phyloP scores from a whole-genome alignment of 1,140 invertebrate genomes.

The Drosophila pectinifera region DNA sequence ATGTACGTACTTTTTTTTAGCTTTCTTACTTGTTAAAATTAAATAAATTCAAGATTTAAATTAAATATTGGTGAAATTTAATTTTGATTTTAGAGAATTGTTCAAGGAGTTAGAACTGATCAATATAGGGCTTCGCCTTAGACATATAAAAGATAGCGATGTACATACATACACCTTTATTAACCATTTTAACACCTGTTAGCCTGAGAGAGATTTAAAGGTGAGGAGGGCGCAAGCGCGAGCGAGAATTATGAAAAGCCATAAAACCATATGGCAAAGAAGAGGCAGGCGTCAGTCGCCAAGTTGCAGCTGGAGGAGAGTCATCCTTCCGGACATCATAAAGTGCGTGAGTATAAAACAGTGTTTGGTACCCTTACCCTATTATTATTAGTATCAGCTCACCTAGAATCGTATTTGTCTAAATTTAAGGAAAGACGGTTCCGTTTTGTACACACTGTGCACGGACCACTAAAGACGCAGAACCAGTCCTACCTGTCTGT shows the following conservation, averaged over 20 bases:
- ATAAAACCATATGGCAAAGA: conserved; percentile 1
- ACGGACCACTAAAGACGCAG: neutral
- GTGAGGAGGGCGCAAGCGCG: conserved; percentile 4
- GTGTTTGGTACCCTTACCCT: neutral
- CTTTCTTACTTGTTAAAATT: too few species aligned
- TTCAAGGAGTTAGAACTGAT: too few species aligned
- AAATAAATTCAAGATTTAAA: too few species aligned
- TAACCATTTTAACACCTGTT: conserved; percentile 11
- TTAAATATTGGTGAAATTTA: too few species aligned
- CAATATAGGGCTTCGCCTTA: neutral
- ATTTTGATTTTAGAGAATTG: too few species aligned
- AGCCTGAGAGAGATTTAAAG: conserved; percentile 12
- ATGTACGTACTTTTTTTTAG: neutral
- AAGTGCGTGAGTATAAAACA: neutral
- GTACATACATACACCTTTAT: neutral
- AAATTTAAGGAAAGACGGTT: neutral
- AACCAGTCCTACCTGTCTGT: neutral
- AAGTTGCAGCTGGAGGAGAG: neutral
- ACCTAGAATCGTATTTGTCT: neutral
- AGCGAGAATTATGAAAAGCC: conserved; percentile 3
- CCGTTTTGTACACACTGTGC: neutral
- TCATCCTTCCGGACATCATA: neutral
- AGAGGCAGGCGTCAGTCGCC: conserved; percentile 5
- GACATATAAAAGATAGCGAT: neutral
- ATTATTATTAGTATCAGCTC: conserved; percentile 1